Evolutionary conservation across 1,140 invertebrate genomes (phyloP), one percentile per base, ranked within the genome.

Genomic region (Drosophila cardini): DNA sequence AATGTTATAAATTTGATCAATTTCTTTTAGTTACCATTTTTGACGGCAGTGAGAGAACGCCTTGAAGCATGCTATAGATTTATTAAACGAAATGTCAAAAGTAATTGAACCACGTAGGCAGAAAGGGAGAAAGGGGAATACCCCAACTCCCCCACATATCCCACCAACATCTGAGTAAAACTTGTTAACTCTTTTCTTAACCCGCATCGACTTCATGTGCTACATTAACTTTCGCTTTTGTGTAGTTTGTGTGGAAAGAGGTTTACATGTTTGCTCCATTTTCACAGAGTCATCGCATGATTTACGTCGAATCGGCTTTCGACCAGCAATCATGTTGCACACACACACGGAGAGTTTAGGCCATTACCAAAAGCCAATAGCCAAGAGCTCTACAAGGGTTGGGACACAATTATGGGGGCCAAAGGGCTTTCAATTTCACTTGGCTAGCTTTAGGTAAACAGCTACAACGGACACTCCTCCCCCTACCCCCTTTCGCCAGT

Each of bases 371-470:
- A 78, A 68, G 58, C 80, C 63, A 71, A 71, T 5, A 48, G 46
- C 13, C 57, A 52, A 62, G 38, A 53, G 46, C 18, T 15, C 48
- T 34, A 63, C 36, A 52, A 42, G 32, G 42, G 62, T 72, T 77
- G 79, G 84, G 64, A 76, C 84, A 77, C 76, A 86, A 87, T 83
- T 89, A 89, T 89, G 75, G 62, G 42, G 50, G 46, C 32, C 69
- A 79, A 72, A 77, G 76, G 65, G 76, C 83, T 89, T 87, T 87
- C 84, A 80, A 89, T 87, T 87, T 87, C 84, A 89, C 76, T 87
- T 77, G 84, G 84, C 69, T 83, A 72, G 80, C 79, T 79, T 67
- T 81, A 78, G 78, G 84, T 87, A 87, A 87, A 87, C 84, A 87
- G 76, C 83, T 87, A 57, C 50, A 43, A 42, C 58, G 26, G 26